Conservation (phyloP, 2,113 vertebrate species). For the Isurus oxyrinchus region DNA sequence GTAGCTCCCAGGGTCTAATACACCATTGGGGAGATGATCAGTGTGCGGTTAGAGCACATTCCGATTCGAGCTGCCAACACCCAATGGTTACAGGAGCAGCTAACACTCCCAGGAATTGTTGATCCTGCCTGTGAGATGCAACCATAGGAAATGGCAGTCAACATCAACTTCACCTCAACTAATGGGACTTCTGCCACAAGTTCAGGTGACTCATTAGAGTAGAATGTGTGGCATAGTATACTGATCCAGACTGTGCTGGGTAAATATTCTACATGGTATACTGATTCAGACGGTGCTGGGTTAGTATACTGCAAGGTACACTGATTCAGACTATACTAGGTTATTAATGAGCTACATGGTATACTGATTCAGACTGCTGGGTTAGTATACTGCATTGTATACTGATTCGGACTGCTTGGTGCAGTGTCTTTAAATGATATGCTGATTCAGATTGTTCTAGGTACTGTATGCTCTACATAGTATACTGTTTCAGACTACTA, state of each 20-base stretch:
- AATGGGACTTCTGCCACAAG: neutral
- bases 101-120: neutral
- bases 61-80: neutral
- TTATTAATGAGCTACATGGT: no score
- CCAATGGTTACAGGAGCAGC: neutral
- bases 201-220: neutral
- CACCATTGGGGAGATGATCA: neutral
- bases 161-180: neutral
- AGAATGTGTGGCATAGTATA: neutral
- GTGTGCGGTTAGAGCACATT: neutral
- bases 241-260: neutral
- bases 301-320: no score
- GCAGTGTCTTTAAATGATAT: no score
- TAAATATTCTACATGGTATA: neutral
- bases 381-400: neutral
- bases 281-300: neutral
- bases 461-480: no score
- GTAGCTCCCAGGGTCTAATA: neutral
- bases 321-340: neutral
- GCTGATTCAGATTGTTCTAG: no score
- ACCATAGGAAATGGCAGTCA: neutral
- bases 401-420: neutral
- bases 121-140: neutral
- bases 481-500: no score
- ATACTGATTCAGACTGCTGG: neutral